Base-by-base conservation (phyloP, 2,888 invertebrate species). In the Ypsolopha sequella region DNA sequence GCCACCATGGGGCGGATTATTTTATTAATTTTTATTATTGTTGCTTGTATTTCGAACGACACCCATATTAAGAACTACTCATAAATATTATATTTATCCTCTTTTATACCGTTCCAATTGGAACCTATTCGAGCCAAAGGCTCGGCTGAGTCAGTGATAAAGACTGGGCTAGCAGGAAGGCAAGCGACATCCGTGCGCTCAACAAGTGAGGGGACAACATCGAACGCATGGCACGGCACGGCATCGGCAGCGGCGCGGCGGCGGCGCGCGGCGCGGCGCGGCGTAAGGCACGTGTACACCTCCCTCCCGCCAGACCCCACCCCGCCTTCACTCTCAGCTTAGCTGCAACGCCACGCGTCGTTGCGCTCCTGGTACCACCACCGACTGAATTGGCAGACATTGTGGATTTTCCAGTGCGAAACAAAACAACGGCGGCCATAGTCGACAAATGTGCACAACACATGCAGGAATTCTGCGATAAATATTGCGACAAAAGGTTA, bases 321-420 rank as follows among this genome's bases (percentile, higher is more conserved):
- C 63, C 65, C 58, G 55, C 52, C 62, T 49, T 55, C 56, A 56
- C 58, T 56, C 63, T 59, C 63, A 63, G 53, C 59, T 59, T 56
- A 57, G 67, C 63, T 64, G 61, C 68, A 45, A 45, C 52, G 38
- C 49, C 46, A 7, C 33, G 47, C 48, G 46, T 41, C 55, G 34
- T 49, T 51, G 46, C 47, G 54, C 50, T 44, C 78, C 77, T 84
- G 67, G 82, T 85, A 80, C 68, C 55, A 56, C 59, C 61, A 59
- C 66, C 70, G 70, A 79, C 73, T 61, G 71, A 80, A 80, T 80
- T 81, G 80, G 80, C 81, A 80, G 81, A 81, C 81, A 80, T 79
- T 76, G 73, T 78, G 73, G 73, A 74, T 72, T 52, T 70, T 43
- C 36, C 47, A 48, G 48, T 14, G n/a, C 50, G 14, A 44, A 52